Evolutionary conservation across 2,113 vertebrate species (phyloP), one percentile per base, ranked within the genome.

Genomic region (Muntiacus reevesi): DNA sequence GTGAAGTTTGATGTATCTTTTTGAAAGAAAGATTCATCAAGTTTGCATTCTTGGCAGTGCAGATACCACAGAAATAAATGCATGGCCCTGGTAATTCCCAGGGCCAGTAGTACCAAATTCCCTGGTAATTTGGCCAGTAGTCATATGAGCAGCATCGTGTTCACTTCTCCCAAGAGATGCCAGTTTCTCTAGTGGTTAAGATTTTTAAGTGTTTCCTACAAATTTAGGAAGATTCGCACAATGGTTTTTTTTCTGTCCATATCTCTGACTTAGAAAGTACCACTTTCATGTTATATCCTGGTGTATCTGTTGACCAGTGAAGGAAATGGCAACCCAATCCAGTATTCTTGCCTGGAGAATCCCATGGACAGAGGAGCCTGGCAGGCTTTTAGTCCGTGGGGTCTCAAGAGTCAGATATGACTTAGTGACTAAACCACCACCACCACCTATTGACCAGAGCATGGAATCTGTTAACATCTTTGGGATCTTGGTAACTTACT

Each of bases 161-260:
- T 11, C 0, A 90, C 7, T 3, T 86, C 95, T n/a, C 10, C 23
- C 13, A 89, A 88, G 36, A 94, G 85, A 43, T 97, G n/a, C n/a
- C 11, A 16, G 16, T 78, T n/a, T 93, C 45, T 25, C 95, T 94
- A 97, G 6, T 1, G 47, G 3, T 97, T 96, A 74, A 97, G 96
- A 52, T 52, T 4, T 0, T 79, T 28, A 71, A 97, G 71, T 30
- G 47, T 95, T 59, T 93, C 59, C 0, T 94, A 62, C 30, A 92
- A 12, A 47, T 88, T 92, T 30, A 62, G 25, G 5, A 94, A 83
- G 5, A 97, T 59, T 16, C 40, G 7, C 54, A 96, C 74, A 13
- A 64, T 54, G n/a, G 95, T 97, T 92, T 21, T 71, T 54, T 92
- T 74, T 98, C 95, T 40, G 74, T 91, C 86, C 92, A 92, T 40